Conservation (phyloP, 2,888 invertebrate species). For the Drosophila merina region DNA sequence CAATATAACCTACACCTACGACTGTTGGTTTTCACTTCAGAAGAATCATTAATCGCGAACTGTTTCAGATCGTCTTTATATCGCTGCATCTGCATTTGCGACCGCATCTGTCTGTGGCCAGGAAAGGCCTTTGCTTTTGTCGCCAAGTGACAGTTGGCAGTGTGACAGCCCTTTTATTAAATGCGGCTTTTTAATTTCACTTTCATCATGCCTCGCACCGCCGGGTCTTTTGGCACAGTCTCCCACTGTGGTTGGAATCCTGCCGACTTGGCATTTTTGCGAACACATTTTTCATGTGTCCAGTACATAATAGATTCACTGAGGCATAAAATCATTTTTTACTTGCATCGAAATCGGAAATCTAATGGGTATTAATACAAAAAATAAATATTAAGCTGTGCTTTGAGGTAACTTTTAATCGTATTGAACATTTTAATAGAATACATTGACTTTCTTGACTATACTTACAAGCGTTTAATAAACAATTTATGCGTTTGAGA, state of each 20-base stretch:
- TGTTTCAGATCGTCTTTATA: conserved; percentile 1
- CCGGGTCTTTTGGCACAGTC: conserved; percentile 5
- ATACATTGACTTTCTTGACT: too few relatives aligned
- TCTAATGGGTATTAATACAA: not conserved
- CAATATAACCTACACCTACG: conserved; percentile 1
- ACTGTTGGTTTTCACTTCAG: not conserved
- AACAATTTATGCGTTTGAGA: too few relatives aligned
- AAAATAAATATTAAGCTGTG: not conserved
- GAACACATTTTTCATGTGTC: not conserved
- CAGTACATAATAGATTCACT: not conserved
- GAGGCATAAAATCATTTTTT: not conserved
- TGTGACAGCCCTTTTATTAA: conserved; percentile 54
- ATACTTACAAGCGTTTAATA: too few relatives aligned
- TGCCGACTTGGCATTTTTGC: conserved; percentile 5
- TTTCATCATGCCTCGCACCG: conserved; percentile 15
- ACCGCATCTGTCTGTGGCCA: conserved; percentile 8
- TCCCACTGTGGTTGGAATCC: not conserved
- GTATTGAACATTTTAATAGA: too few relatives aligned
- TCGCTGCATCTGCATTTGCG: conserved; percentile 6
- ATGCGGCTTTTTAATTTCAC: conserved; percentile 52
- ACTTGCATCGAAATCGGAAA: not conserved
- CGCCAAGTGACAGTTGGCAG: conserved; percentile 47
- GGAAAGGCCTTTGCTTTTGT: conserved; percentile 21
- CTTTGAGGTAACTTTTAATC: not conserved
- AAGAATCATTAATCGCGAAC: conserved; percentile 18